Base-by-base conservation (phyloP, 2,888 invertebrate species). In the Apodemia duryi region DNA sequence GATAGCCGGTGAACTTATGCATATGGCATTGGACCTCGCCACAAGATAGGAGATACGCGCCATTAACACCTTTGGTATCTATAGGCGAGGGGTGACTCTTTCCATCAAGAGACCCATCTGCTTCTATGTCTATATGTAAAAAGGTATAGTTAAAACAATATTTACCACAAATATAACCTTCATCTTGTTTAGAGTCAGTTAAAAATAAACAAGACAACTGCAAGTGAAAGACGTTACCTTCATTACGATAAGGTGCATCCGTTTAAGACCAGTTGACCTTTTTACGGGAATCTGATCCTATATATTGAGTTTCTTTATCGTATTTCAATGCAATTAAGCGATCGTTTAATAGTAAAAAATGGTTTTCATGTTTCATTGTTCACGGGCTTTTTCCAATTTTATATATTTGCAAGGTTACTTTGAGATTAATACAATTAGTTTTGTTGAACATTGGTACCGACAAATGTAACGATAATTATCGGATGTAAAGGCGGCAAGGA, bases 281-380 rank as follows among this genome's bases (percentile, higher is more conserved):
- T 71, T 69, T 66, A 66, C 62, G 64, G 67, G 61, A 69, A 70
- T 66, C 62, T 64, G 66, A 71, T 70, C 65, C 66, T 64, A 66
- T 63, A 66, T 67, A 67, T 69, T 64, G 62, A 41, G 64, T 71
- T 65, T 57, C 66, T n/a, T 60, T 54, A 49, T 70, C 65, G 65
- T 64, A 67, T 66, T 68, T 68, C 70, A 68, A 65, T 60, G 66
- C 60, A 63, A 49, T 61, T 60, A 65, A 52, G 49, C 43, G 63
- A 60, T 61, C 11, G 43, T 43, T 43, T 10, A 43, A 43, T 43
- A 43, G 11, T 11, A 11, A 43, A 43, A 41, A 43, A 43, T 4
- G 11, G 43, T 43, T 13, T 43, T 43, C 43, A 43, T 11, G 43
- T 11, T 11, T 3, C 43, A 43, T 43, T 1, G 41, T 2, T 7